Evolutionary conservation across 1,140 invertebrate genomes (phyloP), one percentile per base, ranked within the genome.

Genomic region (Diabrotica undecimpunctata): DNA sequence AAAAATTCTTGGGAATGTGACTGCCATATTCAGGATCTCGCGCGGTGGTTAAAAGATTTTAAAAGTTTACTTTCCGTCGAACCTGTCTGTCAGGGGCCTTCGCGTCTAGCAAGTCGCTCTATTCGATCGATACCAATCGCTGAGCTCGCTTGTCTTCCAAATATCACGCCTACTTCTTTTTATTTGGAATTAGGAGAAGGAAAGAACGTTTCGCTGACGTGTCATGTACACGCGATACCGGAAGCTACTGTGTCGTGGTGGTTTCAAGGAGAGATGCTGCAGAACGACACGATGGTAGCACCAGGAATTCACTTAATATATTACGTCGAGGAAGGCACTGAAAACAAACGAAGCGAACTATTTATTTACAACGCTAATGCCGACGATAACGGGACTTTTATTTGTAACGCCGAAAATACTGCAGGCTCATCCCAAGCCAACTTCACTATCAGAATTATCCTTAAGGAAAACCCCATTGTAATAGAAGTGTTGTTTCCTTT

Each of bases 1-100:
- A 88, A 89, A 72, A 96, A 96, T 82, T 88, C 90, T 54, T 96
- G 94, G 94, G 83, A 86, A 54, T 96, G 94, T 78, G 91, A 95
- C 75, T 96, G 94, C 76, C 84, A 87, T 61, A 80, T 95, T 54
- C 78, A 88, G 51, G 86, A 90, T 68, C 79, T 96, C 70, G 85
- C 92, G 66, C 78, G 82, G 25, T 96, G 93, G 93, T 81, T 96
- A 62, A 80, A 84, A 37, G 85, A 87, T 72, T 89, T 88, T 72
- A 88, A 87, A 72, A 86, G 88, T 51, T 88, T 92, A 0, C 84
- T 89, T 61, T 79, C 83, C 0, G 82, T 84, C 0, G 88, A 90
- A 14, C 93, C 93, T 1, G 84, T 87, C 68, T 96, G 94, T 77
- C 83, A 83, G 35, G 80, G 83, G 12, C 94, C 94, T 2, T 74